Base-by-base conservation (phyloP, 2,113 vertebrate genomes). In the Monopterus albus region DNA sequence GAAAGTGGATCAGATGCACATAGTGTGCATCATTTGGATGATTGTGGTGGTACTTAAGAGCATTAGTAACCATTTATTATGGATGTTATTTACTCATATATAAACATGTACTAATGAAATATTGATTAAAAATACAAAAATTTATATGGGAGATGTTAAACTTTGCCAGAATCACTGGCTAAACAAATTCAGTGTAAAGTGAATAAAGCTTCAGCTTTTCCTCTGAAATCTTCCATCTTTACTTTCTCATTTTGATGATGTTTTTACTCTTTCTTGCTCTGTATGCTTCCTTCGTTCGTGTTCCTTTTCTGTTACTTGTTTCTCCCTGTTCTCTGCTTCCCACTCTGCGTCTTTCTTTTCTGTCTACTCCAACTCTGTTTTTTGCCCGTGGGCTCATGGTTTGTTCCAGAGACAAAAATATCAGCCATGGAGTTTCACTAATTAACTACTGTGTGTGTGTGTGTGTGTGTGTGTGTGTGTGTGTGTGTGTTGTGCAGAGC, bases 351-450 rank as follows among this genome's bases (percentile, higher is more conserved):
- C 12, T 69, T 64, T 72, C 46, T 63, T 84, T 79, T 65, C 64
- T 64, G 21, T 84, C 46, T 75, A n/a, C 40, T 51, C 42, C 49
- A 52, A 61, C 72, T 81, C 62, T 78, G 26, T 33, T 67, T 58
- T 79, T 61, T 56, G 55, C 73, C 85, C 39, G 53, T 33, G 36
- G 84, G 73, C 66, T 81, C 29, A 5, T 59, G 51, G 70, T 81
- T 86, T 85, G 80, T 87, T 88, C 62, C 82, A 75, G 72, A 83
- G 87, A 87, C 78, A 81, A 79, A 89, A 88, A 89, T 90, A 90
- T 84, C 76, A 85, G 57, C 49, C 53, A 72, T 58, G 3, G 50
- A 87, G 61, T 62, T 85, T 75, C 75, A 72, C 75, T 89, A 88
- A 89, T 89, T 74, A 87, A 79, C 53, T 69, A 68, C 56, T 63